These are phyloP conservation scores for Scylla paramamosain DNA, from an alignment of 1,140 invertebrate genomes.

Conservation along the genomic window DNA sequence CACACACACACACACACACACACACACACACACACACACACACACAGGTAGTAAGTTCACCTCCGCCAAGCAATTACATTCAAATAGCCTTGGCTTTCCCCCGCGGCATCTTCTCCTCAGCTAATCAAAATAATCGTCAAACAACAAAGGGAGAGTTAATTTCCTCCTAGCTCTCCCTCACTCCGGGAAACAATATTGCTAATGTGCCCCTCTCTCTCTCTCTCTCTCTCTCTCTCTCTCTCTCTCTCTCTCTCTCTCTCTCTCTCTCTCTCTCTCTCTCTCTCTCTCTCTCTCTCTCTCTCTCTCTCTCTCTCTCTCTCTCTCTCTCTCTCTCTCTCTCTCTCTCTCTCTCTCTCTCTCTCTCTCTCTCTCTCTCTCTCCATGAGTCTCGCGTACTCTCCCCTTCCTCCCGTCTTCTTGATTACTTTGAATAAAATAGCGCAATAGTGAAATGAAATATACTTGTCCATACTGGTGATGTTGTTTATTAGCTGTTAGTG, in stretches of 20 bases:
- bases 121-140: background rate
- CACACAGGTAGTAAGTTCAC: too few species aligned
- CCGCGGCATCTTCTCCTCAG: background rate
- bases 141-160: slow-evolving; percentile 2
- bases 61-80: background rate
- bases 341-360: too few species aligned
- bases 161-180: background rate
- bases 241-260: too few species aligned
- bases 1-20: too few species aligned
- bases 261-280: too few species aligned
- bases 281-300: too few species aligned
- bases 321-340: too few species aligned
- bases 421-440: background rate
- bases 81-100: background rate
- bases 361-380: too few species aligned
- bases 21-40: too few species aligned
- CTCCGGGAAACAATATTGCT: background rate
- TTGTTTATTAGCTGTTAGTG: background rate
- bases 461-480: background rate
- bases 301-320: too few species aligned
- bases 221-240: too few species aligned
- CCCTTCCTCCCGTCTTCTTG: background rate
- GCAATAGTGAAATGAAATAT: background rate
- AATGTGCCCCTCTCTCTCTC: background rate
- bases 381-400: too few species aligned